Evolutionary conservation across 2,113 vertebrate genomes (phyloP), one percentile per base, ranked within the genome.

Genomic region (Colinus virginianus): DNA sequence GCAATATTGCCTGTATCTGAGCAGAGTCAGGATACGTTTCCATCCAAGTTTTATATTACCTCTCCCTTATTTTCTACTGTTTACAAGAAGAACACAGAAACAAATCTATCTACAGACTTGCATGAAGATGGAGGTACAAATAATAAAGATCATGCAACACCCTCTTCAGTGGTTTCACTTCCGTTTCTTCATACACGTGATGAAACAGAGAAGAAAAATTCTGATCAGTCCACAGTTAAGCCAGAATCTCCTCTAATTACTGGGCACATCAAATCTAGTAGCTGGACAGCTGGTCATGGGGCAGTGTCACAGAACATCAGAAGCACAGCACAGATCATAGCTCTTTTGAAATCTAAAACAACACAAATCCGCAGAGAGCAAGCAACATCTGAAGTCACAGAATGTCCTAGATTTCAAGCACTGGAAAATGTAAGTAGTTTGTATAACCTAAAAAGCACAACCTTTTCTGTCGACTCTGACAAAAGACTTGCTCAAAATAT

Each of bases 291-390:
- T 7, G 62, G 13, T 32, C 46, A 3, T 2, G 2, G 9, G 36
- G 43, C 76, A 32, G 77, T 78, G 78, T 92, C 96, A 34, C 97
- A 95, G 32, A 97, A 90, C 30, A 75, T 96, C 91, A 97, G 98
- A 88, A 98, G 97, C 95, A 98, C 96, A 55, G 97, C 97, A 66
- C 95, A 97, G 85, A 98, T 98, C 79, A 70, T 98, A 67, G 97
- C 98, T 75, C 96, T 98, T 45, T 28, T 98, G 40, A 97, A 94
- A 40, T 67, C 97, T 36, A 88, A 89, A 8, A 83, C 97, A 55
- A 15, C 74, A 11, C 53, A 32, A 23, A 30, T 19, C 7, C 53
- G 38, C 36, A 40, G 43, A 32, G 84, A 90, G 19, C 81, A 78
- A 86, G 32, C 58, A 10, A 16, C 4, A 2, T 3, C 91, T 86